Conservation (phyloP, 2,888 invertebrate genomes). For the Heteromurus nitidus region DNA sequence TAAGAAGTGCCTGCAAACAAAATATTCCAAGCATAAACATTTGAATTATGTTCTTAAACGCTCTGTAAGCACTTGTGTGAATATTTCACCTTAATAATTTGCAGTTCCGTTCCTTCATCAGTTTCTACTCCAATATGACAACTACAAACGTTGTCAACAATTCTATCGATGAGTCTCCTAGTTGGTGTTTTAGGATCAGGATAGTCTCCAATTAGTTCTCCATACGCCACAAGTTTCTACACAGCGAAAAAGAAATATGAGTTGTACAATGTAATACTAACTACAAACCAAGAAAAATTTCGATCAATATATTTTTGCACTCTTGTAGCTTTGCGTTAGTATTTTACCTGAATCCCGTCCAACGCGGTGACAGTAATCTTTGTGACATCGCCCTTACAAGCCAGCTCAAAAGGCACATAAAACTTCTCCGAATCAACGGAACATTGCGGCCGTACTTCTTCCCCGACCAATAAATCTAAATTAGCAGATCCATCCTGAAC, state of each 20-base stretch:
- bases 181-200: conserved; percentile 94
- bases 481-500: conserved; percentile 29
- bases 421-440: conserved; percentile 94
- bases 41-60: not conserved
- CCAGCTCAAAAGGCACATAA: conserved; percentile 97
- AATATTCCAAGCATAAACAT: not conserved
- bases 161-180: conserved; percentile 94
- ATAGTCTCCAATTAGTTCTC: conserved; percentile 95
- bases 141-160: conserved; percentile 97
- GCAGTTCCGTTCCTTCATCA: conserved; percentile 98
- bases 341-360: conserved; percentile 88
- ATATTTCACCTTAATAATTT: conserved; percentile 93
- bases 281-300: too few relatives aligned
- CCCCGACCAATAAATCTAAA: conserved; percentile 44
- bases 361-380: conserved; percentile 96
- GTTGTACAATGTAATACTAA: not conserved
- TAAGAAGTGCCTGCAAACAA: conserved; percentile 86
- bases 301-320: too few relatives aligned
- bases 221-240: conserved; percentile 98
- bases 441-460: conserved; percentile 47
- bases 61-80: too few relatives aligned
- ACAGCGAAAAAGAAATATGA: conserved; percentile 19
- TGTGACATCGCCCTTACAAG: conserved; percentile 97
- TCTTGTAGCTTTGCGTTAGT: too few relatives aligned
- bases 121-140: conserved; percentile 98